Base-by-base conservation (phyloP, 2,888 invertebrate species). In the Drosophila pseudotalamancana region DNA sequence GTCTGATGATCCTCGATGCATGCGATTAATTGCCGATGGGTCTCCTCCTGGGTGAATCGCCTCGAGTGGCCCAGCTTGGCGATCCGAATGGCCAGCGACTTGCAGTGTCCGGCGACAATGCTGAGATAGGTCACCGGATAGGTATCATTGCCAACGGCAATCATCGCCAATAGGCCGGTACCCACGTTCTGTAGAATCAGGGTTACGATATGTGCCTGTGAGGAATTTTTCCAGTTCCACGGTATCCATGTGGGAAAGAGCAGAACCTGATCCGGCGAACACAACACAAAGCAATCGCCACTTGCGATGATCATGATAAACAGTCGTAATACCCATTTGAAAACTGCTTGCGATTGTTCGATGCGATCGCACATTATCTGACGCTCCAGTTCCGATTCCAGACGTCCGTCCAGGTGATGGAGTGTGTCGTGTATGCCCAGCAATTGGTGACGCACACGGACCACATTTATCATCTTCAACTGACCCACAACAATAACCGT, bases 1-100 rank as follows among this genome's bases (percentile, higher is more conserved):
- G 63, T 63, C 51, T 89, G 66, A 40, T 91, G 91, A 63, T 90
- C 90, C 27, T 71, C 40, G 23, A 91, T 87, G 61, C 87, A 90
- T 0, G 62, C 68, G 0, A 79, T 39, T 1, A 91, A 50, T 3
- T 42, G 16, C 1, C 4, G 14, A 12, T 43, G 3, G 0, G 11
- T 16, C 32, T 39, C 11, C 1, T 43, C 12, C 11, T 11, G 19
- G 0, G 25, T 60, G 1, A 2, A 16, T 48, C 11, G 1, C 1
- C 9, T 0, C 0, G 0, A 1, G 11, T 46, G 4, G 1, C 72
- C 64, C 23, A 75, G 23, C 1, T 16, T 31, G 8, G 48, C 32
- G 14, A 90, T 71, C 2, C 90, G 84, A 2, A 62, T 6, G 1
- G 79, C 72, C 43, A 90, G 65, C 0, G 88, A 88, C 37, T 78